A percentile compares a stretch with the other conserved stretches of the same genome.
Conservation (phyloP, 1,140 invertebrate genomes). For the Papilio machaon region DNA sequence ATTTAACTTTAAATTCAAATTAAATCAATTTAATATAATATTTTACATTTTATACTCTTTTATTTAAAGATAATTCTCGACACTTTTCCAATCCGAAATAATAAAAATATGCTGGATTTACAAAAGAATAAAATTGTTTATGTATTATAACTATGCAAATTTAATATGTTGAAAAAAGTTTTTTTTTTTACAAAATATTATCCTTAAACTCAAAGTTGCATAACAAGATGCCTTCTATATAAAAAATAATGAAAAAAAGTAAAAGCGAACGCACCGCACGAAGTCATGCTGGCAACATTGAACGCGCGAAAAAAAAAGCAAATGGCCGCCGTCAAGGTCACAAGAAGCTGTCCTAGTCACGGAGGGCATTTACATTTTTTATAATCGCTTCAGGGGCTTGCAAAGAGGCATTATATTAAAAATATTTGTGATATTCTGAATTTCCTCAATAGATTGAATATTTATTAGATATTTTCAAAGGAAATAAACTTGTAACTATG, state of each 20-base stretch:
- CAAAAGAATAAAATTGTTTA: too few species aligned
- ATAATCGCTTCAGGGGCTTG: constrained; percentile 63
- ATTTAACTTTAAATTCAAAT: not conserved
- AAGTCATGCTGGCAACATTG: constrained; percentile 78
- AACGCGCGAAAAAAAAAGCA: constrained; percentile 79
- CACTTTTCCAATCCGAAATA: too few species aligned
- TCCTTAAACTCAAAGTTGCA: constrained; percentile 60
- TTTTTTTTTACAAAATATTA: not conserved
- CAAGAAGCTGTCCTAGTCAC: constrained; percentile 79
- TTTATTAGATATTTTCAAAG: not conserved
- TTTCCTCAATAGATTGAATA: constrained; percentile 26
- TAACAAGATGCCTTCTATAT: constrained; percentile 67
- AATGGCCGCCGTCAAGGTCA: constrained; percentile 78
- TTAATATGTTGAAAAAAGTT: not conserved
- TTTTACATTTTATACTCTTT: not conserved
- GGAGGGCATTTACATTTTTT: constrained; percentile 79
- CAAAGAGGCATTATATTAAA: constrained; percentile 52
- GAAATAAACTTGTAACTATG: not conserved
- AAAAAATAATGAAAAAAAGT: constrained; percentile 63
- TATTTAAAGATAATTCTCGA: too few species aligned
- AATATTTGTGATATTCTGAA: constrained; percentile 51
- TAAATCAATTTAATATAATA: not conserved
- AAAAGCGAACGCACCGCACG: constrained; percentile 70
- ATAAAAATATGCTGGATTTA: too few species aligned
- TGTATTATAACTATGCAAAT: too few species aligned